These are phyloP conservation scores for Herpetotheres cachinnans DNA, from an alignment of 2,113 vertebrate species.

Conservation along the genomic window DNA sequence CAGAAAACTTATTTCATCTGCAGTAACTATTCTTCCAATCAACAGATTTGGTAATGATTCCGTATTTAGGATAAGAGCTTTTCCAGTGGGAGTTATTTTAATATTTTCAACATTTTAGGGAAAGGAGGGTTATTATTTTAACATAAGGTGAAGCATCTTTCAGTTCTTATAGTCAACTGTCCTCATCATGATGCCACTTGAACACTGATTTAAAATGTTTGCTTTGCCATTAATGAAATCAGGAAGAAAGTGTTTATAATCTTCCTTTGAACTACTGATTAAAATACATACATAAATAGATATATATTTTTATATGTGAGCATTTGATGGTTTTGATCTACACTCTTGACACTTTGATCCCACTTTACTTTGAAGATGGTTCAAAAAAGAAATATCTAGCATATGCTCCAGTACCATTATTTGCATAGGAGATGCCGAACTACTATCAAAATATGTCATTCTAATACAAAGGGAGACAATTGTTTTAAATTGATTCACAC, in stretches of 20 bases:
- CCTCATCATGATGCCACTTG: not conserved
- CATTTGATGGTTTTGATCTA: conserved; percentile 54
- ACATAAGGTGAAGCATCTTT: not conserved
- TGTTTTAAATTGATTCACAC: conserved; percentile 17
- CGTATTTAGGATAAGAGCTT: not conserved
- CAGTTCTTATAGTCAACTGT: not conserved
- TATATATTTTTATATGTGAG: conserved; percentile 24
- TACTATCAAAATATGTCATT: conserved; percentile 1
- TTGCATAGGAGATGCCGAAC: conserved; percentile 40
- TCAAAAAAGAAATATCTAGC: conserved; percentile 46
- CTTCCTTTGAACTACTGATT: conserved; percentile 62
- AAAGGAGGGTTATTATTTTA: not conserved
- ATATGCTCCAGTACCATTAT: conserved; percentile 39
- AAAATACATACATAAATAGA: conserved; percentile 29
- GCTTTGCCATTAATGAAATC: conserved; percentile 53
- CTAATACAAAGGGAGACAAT: not conserved
- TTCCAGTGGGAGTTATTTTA: not conserved
- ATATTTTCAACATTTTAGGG: not conserved
- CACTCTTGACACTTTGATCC: conserved; percentile 55
- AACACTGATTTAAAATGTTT: conserved; percentile 33
- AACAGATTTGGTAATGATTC: not conserved
- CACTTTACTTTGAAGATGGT: conserved; percentile 65
- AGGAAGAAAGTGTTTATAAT: conserved; percentile 44
- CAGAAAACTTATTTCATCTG: not conserved
- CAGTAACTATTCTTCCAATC: not conserved